phyloP scores from a whole-genome alignment of 2,888 invertebrate species.

The Drosophila paranaensis region DNA sequence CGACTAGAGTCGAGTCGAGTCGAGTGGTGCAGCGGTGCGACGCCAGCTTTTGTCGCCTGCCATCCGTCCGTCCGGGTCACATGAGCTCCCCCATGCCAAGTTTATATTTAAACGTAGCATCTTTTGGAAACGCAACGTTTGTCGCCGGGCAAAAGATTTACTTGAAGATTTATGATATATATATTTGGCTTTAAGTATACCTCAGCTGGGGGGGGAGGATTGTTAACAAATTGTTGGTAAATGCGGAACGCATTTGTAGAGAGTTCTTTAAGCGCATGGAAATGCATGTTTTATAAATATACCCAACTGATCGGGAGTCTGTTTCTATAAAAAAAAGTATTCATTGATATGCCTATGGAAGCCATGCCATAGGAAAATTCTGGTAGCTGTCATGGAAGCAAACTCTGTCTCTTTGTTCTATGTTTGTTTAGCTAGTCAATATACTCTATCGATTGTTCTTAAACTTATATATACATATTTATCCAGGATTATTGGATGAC shows the following conservation, averaged over 20 bases:
- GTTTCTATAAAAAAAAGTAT: background rate
- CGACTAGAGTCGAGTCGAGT: background rate
- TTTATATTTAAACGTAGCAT: slow-evolving; percentile 65
- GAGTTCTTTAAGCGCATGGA: background rate
- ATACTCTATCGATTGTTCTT: too few species aligned
- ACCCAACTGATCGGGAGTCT: background rate
- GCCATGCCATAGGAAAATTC: background rate
- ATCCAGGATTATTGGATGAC: too few species aligned
- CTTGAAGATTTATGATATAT: slow-evolving; percentile 43
- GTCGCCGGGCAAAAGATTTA: slow-evolving; percentile 39
- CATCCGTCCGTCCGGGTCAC: slow-evolving; percentile 49
- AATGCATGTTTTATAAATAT: background rate
- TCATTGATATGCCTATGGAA: background rate
- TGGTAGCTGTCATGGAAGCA: background rate
- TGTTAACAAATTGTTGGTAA: background rate
- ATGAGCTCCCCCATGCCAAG: slow-evolving; percentile 78
- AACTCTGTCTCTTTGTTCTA: too few species aligned
- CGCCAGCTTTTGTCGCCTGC: slow-evolving; percentile 17
- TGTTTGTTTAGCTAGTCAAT: too few species aligned
- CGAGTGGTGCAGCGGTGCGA: slow-evolving; percentile 6
- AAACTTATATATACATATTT: too few species aligned
- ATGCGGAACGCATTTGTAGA: background rate
- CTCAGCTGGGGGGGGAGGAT: background rate
- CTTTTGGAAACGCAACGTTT: slow-evolving; percentile 64
- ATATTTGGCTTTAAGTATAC: background rate